phyloP scores from a whole-genome alignment of 2,888 invertebrate genomes.

The Yponomeuta evonymella region DNA sequence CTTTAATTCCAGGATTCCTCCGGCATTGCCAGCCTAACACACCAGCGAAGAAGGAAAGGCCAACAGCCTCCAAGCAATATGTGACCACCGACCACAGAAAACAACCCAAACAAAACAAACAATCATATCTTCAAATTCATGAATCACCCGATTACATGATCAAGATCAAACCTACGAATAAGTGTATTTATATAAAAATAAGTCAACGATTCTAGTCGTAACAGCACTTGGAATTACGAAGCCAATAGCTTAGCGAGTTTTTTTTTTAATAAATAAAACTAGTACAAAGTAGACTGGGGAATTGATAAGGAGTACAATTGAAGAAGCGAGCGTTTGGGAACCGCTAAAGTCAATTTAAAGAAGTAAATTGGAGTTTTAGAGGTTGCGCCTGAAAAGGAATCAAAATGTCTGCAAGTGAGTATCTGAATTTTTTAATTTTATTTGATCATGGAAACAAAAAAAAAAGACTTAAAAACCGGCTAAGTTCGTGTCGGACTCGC shows the following conservation, averaged over 20 bases:
- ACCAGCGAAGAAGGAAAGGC: constrained; percentile 33
- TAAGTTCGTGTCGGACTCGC: too few relatives aligned
- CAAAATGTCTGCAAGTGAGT: constrained; percentile 70
- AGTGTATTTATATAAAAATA: constrained; percentile 61
- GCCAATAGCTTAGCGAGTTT: constrained; percentile 37
- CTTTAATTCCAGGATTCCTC: constrained; percentile 45
- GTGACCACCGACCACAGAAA: constrained; percentile 60
- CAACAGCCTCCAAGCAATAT: constrained; percentile 45
- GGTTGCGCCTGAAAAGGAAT: constrained; percentile 43
- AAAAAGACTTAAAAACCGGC: too few relatives aligned
- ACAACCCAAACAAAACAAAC: constrained; percentile 38
- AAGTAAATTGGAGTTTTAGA: constrained; percentile 65
- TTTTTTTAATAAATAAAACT: neutral
- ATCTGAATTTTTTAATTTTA: constrained; percentile 13
- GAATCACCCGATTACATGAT: constrained; percentile 68
- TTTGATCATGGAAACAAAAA: too few relatives aligned
- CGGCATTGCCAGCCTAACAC: constrained; percentile 26
- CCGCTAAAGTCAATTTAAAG: constrained; percentile 62
- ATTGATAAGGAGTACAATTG: constrained; percentile 51
- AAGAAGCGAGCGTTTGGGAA: constrained; percentile 32
- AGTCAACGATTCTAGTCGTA: constrained; percentile 71
- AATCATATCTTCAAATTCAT: constrained; percentile 52
- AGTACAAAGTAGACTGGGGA: constrained; percentile 22
- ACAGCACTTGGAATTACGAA: constrained; percentile 66
- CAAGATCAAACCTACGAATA: constrained; percentile 31